A percentile compares a stretch with the other conserved stretches of the same genome.
phyloP scores from a whole-genome alignment of 1,140 invertebrate species.

The Drosophila micromelanica region DNA sequence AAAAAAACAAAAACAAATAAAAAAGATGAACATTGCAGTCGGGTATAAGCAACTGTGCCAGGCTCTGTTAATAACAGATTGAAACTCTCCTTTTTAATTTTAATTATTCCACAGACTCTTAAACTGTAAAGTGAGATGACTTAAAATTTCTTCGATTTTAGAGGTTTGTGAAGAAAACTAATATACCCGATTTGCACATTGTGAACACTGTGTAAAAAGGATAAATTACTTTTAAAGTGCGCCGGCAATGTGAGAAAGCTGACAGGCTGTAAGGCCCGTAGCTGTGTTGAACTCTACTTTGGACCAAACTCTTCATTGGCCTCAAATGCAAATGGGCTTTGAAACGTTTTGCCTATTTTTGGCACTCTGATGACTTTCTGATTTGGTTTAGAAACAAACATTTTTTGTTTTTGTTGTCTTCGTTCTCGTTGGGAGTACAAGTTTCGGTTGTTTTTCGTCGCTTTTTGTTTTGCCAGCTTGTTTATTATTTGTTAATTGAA shows the following conservation, averaged over 20 bases:
- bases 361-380: conserved; percentile 75
- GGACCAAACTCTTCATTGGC: conserved; percentile 47
- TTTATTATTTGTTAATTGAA: conserved; percentile 83
- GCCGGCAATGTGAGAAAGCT: conserved; percentile 35
- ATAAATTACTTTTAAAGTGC: conserved; percentile 82
- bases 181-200: no score
- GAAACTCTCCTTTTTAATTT: no score
- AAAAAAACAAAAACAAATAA: not conserved
- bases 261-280: not conserved
- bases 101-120: no score
- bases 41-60: no score
- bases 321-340: conserved; percentile 62
- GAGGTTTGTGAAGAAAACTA: not conserved
- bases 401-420: not conserved
- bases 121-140: no score
- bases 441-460: conserved; percentile 50
- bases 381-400: conserved; percentile 75
- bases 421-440: conserved; percentile 7
- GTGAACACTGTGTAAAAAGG: conserved; percentile 51
- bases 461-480: conserved; percentile 69
- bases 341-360: conserved; percentile 49
- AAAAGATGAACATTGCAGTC: no score
- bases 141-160: no score
- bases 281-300: conserved; percentile 6
- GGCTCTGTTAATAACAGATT: no score